These are phyloP conservation scores for Sebastes nivosus DNA, from an alignment of 2,797 vertebrate species.

Conservation along the genomic window DNA sequence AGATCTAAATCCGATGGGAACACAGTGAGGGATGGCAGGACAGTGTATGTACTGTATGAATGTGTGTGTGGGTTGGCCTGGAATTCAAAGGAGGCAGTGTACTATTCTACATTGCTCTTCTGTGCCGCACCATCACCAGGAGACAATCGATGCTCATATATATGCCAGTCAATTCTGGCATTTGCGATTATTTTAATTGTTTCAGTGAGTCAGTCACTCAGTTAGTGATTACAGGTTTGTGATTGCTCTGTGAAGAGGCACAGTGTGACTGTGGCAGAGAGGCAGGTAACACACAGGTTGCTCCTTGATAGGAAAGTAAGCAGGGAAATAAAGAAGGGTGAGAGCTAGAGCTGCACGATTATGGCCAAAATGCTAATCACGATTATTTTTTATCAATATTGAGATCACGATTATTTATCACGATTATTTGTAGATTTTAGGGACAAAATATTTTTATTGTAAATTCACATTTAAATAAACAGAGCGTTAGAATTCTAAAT, in stretches of 20 bases:
- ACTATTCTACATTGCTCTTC: conserved; percentile 4
- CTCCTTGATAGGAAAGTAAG: neutral
- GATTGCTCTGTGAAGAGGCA: conserved; percentile 13
- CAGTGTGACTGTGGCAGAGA: neutral
- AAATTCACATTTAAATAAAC: too few relatives aligned
- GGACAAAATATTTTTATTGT: too few relatives aligned
- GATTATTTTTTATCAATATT: too few relatives aligned
- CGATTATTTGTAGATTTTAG: too few relatives aligned
- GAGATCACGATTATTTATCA: too few relatives aligned
- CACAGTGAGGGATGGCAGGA: conserved; percentile 20
- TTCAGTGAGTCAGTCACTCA: conserved; percentile 22
- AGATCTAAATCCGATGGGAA: conserved; percentile 31
- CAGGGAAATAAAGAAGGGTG: neutral
- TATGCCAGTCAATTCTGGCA: conserved; percentile 30
- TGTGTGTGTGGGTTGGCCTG: conserved; percentile 14
- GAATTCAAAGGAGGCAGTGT: neutral
- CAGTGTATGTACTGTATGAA: conserved; percentile 1
- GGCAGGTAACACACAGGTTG: neutral
- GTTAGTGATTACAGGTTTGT: conserved; percentile 24
- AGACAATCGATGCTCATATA: conserved; percentile 23
- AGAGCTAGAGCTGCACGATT: neutral
- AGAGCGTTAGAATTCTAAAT: too few relatives aligned
- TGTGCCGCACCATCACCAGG: neutral
- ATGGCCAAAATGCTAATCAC: too few relatives aligned
- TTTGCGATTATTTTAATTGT: conserved; percentile 45